Conservation (phyloP, 2,797 vertebrate genomes). For the Lerista edwardsae region DNA sequence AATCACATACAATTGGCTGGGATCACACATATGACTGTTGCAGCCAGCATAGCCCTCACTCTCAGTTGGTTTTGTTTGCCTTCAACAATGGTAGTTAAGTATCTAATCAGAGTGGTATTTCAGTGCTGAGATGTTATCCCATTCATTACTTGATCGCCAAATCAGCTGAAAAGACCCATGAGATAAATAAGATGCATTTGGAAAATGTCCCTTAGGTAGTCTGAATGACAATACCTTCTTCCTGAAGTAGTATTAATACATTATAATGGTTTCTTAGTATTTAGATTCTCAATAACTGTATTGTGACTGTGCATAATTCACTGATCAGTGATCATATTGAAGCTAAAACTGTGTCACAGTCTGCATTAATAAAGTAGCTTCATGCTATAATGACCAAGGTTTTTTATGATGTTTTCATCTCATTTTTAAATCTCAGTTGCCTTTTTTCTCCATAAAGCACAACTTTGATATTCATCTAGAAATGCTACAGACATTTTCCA, state of each 20-base stretch:
- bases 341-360: not conserved
- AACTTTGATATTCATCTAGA: constrained; percentile 38
- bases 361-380: constrained; percentile 25
- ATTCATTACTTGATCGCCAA: not conserved
- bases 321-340: not conserved
- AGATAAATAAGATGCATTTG: not conserved
- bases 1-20: not conserved
- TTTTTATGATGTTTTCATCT: not conserved
- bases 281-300: not conserved
- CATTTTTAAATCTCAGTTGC: constrained; percentile 3
- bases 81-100: not conserved
- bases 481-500: constrained; percentile 24
- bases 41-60: not conserved
- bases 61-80: not conserved
- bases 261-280: not conserved
- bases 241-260: not conserved
- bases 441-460: constrained; percentile 23
- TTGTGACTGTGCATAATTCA: not conserved
- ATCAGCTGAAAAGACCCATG: not conserved
- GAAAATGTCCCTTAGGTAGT: not conserved
- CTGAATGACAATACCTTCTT: too few species aligned
- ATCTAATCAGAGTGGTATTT: not conserved
- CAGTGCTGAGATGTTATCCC: not conserved
- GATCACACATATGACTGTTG: not conserved
- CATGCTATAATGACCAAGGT: not conserved